Evolutionary conservation across 2,113 vertebrate species (phyloP).

Genomic region (Rattus rattus): DNA sequence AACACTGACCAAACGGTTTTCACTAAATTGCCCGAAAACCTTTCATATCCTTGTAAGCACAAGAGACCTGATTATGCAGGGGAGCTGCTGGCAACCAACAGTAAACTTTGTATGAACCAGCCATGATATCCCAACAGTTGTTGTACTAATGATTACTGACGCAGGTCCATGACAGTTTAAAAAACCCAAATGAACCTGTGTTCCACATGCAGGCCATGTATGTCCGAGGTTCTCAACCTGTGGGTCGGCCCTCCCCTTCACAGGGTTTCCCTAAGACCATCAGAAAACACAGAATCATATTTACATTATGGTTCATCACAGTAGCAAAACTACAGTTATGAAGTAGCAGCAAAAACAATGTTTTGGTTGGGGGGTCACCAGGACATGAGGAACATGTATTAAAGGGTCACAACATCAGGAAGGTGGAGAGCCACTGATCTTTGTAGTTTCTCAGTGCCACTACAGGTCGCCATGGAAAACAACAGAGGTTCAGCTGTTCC

Average conservation of each 20-base stretch:
- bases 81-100: not conserved
- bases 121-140: not conserved
- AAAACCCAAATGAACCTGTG: not conserved
- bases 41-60: not conserved
- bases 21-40: not conserved
- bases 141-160: too few species aligned
- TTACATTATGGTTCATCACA: not conserved
- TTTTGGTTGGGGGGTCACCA: not conserved
- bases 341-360: not conserved
- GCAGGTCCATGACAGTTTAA: too few species aligned
- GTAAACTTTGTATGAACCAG: not conserved
- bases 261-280: not conserved
- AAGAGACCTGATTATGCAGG: not conserved
- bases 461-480: not conserved
- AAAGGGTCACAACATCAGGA: not conserved
- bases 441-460: not conserved
- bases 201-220: not conserved
- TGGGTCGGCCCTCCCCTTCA: rapidly evolving
- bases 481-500: not conserved
- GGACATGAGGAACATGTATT: not conserved
- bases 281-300: not conserved
- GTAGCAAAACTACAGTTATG: not conserved
- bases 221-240: not conserved
- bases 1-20: not conserved
- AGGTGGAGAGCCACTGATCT: not conserved